Conservation (phyloP, 2,113 vertebrate genomes). For the Anthoscopus minutus region DNA sequence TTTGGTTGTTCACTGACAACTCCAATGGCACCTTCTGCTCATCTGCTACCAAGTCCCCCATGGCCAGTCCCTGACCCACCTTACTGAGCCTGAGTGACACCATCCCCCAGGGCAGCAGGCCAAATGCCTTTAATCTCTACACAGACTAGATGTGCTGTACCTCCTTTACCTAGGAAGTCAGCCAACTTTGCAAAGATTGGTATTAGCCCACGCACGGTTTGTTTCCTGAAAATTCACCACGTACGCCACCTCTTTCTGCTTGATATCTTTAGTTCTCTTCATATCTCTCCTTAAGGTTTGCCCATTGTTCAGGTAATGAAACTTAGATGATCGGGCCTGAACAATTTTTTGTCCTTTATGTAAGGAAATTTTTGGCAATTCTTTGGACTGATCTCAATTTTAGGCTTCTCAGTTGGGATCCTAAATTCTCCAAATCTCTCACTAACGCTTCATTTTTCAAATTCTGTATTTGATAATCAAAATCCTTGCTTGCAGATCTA, state of each 20-base stretch:
- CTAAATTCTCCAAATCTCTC: neutral
- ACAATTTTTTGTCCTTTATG: neutral
- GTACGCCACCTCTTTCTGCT: neutral
- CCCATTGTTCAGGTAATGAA: neutral
- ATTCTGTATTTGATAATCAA: neutral
- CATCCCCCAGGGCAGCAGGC: neutral
- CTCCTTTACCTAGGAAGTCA: conserved; percentile 35
- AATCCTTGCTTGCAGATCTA: neutral
- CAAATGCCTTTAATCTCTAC: neutral
- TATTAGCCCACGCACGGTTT: neutral
- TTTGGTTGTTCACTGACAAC: neutral
- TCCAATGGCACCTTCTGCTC: neutral
- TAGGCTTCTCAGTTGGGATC: neutral
- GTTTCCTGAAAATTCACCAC: neutral
- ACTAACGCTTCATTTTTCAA: neutral
- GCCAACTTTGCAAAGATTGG: conserved; percentile 22
- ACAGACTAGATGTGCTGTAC: neutral
- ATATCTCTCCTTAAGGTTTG: neutral
- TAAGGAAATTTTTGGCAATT: neutral
- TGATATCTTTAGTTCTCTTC: neutral
- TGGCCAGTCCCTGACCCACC: neutral
- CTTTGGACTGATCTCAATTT: neutral
- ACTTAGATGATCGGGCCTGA: neutral
- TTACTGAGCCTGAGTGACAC: neutral
- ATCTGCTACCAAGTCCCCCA: neutral